Evolutionary conservation across 2,797 vertebrate genomes (phyloP).

Genomic region (Enteromius treurensis): DNA sequence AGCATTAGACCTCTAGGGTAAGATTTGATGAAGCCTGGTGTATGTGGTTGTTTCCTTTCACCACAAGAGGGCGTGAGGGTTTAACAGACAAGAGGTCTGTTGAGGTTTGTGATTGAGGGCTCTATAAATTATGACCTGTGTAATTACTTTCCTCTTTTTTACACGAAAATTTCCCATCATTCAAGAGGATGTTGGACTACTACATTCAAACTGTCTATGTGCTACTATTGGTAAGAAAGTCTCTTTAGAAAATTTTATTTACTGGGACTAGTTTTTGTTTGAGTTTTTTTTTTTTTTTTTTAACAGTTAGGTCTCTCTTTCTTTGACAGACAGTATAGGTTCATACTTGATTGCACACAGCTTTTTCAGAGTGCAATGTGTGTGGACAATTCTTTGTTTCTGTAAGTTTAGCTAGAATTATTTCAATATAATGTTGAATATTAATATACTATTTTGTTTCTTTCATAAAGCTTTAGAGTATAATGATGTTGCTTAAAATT

Average conservation of each 20-base stretch:
- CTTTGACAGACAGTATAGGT: conserved; percentile 82
- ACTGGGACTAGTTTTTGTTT: background rate
- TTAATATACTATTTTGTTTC: background rate
- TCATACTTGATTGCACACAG: conserved; percentile 89
- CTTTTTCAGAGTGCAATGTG: conserved; percentile 93
- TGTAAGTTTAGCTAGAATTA: conserved; percentile 79
- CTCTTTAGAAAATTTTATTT: background rate
- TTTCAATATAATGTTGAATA: background rate
- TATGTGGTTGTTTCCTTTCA: background rate
- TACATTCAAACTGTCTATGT: conserved; percentile 77
- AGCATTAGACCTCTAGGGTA: no score
- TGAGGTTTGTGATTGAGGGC: conserved; percentile 8
- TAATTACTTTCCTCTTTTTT: conserved; percentile 86
- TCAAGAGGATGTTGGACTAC: conserved; percentile 84
- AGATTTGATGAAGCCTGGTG: no score
- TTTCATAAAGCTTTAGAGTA: background rate
- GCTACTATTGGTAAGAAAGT: conserved; percentile 84
- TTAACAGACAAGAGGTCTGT: background rate
- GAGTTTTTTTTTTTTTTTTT: background rate
- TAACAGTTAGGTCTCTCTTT: conserved; percentile 41
- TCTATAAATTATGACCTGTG: conserved; percentile 52
- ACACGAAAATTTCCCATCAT: conserved; percentile 80
- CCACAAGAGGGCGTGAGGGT: conserved; percentile 32
- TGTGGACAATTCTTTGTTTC: conserved; percentile 92
- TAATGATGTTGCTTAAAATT: background rate